Evolutionary conservation across 2,888 invertebrate genomes (phyloP).

Genomic region (Linhomoeus sp.): DNA sequence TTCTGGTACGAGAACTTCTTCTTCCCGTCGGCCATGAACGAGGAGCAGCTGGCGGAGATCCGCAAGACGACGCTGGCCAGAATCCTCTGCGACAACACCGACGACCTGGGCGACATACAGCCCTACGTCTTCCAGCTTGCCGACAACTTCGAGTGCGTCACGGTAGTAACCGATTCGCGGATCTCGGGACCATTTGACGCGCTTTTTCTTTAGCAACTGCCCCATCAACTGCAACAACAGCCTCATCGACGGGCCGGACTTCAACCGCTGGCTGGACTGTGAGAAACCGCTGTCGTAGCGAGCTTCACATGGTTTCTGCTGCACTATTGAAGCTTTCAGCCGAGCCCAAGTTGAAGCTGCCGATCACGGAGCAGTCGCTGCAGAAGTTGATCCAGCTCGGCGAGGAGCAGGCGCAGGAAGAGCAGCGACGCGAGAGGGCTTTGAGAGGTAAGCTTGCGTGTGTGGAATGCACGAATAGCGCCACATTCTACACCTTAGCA

Average conservation of each 20-base stretch:
- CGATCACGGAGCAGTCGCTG: conserved; percentile 14
- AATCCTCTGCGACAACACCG: conserved; percentile 23
- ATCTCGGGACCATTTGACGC: neutral
- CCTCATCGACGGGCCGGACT: conserved; percentile 13
- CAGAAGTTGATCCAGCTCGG: conserved; percentile 2
- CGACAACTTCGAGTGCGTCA: conserved; percentile 20
- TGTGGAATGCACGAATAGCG: too few species aligned
- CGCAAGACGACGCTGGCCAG: conserved; percentile 19
- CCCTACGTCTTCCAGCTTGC: conserved; percentile 18
- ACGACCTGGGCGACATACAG: conserved; percentile 17
- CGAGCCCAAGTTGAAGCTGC: conserved; percentile 17
- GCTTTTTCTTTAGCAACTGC: conserved; percentile 16
- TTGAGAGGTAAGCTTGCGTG: too few species aligned
- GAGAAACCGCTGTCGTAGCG: too few species aligned
- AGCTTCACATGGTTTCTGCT: too few species aligned
- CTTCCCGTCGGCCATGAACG: conserved; percentile 20
- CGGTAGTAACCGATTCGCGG: neutral
- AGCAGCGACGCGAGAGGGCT: neutral
- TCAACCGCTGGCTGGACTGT: conserved; percentile 17
- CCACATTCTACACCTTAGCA: too few species aligned
- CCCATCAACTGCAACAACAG: conserved; percentile 19
- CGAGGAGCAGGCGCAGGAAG: neutral
- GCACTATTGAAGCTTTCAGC: too few species aligned
- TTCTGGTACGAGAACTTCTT: conserved; percentile 29
- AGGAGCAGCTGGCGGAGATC: conserved; percentile 20